Conservation (phyloP, 2,888 invertebrate genomes). For the Troides oblongomaculatus region DNA sequence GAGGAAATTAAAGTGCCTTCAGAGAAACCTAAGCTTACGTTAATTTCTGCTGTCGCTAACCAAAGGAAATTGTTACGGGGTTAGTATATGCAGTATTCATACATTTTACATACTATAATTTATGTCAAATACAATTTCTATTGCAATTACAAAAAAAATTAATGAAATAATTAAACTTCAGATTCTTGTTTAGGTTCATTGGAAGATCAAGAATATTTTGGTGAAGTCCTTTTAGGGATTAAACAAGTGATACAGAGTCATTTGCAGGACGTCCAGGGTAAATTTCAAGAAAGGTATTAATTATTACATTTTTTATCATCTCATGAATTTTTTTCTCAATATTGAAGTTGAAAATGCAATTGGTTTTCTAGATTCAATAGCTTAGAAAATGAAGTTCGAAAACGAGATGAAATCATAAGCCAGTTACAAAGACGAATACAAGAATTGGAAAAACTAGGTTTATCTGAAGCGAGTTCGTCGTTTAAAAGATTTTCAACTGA, state of each 20-base stretch:
- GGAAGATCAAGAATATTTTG: constrained; percentile 90
- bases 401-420: constrained; percentile 89
- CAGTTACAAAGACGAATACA: constrained; percentile 87
- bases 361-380: constrained; percentile 82
- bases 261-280: constrained; percentile 84
- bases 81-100: constrained; percentile 41
- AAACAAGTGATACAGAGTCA: constrained; percentile 90
- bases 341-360: neutral
- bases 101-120: neutral
- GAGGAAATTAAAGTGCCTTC: constrained; percentile 77
- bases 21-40: constrained; percentile 78
- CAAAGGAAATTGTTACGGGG: constrained; percentile 80
- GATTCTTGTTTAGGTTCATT: constrained; percentile 76
- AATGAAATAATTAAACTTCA: constrained; percentile 23
- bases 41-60: constrained; percentile 80
- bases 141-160: neutral
- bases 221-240: constrained; percentile 88
- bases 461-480: constrained; percentile 41
- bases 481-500: constrained; percentile 29
- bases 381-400: constrained; percentile 89
- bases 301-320: neutral
- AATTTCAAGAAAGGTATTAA: constrained; percentile 82
- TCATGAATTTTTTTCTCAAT: neutral
- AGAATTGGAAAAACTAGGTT: constrained; percentile 80
- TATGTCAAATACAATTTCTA: too few species aligned